Evolutionary conservation across 2,113 vertebrate genomes (phyloP).

Genomic region (Athene noctua): DNA sequence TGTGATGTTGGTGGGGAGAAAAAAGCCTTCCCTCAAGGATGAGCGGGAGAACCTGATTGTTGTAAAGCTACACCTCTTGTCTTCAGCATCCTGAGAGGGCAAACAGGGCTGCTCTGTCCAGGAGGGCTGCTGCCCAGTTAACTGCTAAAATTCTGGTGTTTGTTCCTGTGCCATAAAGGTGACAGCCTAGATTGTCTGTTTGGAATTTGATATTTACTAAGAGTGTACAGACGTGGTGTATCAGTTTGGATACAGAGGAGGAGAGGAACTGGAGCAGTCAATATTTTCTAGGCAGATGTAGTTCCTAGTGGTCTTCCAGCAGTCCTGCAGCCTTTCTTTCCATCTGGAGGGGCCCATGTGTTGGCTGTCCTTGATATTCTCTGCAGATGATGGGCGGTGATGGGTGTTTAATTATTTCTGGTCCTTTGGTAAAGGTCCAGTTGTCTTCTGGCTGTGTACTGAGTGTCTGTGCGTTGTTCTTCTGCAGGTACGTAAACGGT

Average conservation of each 20-base stretch:
- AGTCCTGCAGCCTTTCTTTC: neutral
- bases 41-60: neutral
- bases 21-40: neutral
- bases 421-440: neutral
- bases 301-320: fast-evolving
- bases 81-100: neutral
- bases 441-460: neutral
- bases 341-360: fast-evolving
- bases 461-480: neutral
- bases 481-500: conserved; percentile 89
- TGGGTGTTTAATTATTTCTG: neutral
- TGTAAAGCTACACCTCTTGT: neutral
- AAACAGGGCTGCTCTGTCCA: neutral
- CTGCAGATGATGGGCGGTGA: too few species aligned
- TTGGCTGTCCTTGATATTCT: neutral
- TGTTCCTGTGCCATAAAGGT: neutral
- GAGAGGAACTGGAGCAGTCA: neutral
- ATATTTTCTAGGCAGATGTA: neutral
- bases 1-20: neutral
- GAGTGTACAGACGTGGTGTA: neutral
- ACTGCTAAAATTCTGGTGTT: neutral
- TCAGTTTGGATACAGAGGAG: neutral
- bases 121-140: neutral
- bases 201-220: neutral
- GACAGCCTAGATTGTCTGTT: neutral